Evolutionary conservation across 2,888 invertebrate species (phyloP), one percentile per base, ranked within the genome.

Genomic region (Podotricha telesiphe): DNA sequence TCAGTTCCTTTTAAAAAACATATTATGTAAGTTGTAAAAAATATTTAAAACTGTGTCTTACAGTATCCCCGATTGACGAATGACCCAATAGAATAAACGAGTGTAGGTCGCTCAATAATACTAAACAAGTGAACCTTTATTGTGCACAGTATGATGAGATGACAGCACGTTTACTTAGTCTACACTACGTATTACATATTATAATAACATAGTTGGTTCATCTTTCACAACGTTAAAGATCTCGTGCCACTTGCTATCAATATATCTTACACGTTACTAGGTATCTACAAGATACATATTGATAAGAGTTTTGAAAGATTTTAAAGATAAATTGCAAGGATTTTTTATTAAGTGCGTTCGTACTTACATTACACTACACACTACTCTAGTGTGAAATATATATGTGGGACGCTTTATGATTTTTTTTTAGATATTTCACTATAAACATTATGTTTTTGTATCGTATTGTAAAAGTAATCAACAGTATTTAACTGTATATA

Each of bases 241-340:
- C 51, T 65, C 50, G 11, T 63, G 59, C 63, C 62, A 56, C 48
- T 34, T 47, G 42, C 11, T 65, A 68, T 70, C 70, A 66, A 65
- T 65, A 63, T 72, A 70, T 72, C 70, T 72, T 17, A 45, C 51
- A 58, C 37, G 65, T 48, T 48, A 45, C 28, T 2, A 28, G 28
- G 28, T 28, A 28, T 28, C 28, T 2, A 6, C 47, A 62, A 19
- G 17, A 4, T 11, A 34, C 47, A 22, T 48, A 62, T 34, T 34
- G 62, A 59, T 59, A 59, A 59, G 50, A 15, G 10, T 34, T 62
- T 34, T 48, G 17, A 7, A 34, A 48, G 20, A 37, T 62, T 62
- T 48, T 19, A 34, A 5, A 48, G 48, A 62, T 62, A 34, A 62
- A 50, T 19, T 37, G 20, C 40, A 28, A 65, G 48, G 42, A 56